Evolutionary conservation across 2,797 vertebrate species (phyloP).

Genomic region (Eospalax fontanierii): DNA sequence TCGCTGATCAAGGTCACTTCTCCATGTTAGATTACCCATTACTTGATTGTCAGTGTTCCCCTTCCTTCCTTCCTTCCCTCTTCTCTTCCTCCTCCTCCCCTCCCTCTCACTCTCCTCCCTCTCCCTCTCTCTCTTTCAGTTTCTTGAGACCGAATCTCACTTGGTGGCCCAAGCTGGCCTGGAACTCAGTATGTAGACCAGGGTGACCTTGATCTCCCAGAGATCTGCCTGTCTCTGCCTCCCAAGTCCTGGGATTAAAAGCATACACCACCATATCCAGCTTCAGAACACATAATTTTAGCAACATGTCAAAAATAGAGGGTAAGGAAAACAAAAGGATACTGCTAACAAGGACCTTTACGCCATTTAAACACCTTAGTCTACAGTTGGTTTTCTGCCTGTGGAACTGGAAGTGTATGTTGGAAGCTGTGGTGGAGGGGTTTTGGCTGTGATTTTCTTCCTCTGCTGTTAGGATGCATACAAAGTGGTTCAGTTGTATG

Average conservation of each 20-base stretch:
- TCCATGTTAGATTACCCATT: rapidly evolving
- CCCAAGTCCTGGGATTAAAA: no score
- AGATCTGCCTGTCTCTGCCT: no score
- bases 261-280: no score
- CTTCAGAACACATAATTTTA: not conserved
- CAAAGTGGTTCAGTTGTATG: not conserved
- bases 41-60: not conserved
- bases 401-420: not conserved
- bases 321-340: not conserved
- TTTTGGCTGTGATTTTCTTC: not conserved
- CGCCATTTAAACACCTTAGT: not conserved
- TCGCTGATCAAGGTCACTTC: not conserved
- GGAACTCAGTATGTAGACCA: no score
- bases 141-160: no score
- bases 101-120: no score
- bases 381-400: not conserved
- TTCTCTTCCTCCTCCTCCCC: no score
- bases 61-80: no score
- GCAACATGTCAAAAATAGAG: not conserved
- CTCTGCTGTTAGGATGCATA: not conserved
- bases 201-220: no score
- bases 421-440: not conserved
- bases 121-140: no score
- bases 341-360: not conserved
- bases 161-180: no score